Evolutionary conservation across 2,888 invertebrate genomes (phyloP).

Genomic region (Heliconius ethilla): DNA sequence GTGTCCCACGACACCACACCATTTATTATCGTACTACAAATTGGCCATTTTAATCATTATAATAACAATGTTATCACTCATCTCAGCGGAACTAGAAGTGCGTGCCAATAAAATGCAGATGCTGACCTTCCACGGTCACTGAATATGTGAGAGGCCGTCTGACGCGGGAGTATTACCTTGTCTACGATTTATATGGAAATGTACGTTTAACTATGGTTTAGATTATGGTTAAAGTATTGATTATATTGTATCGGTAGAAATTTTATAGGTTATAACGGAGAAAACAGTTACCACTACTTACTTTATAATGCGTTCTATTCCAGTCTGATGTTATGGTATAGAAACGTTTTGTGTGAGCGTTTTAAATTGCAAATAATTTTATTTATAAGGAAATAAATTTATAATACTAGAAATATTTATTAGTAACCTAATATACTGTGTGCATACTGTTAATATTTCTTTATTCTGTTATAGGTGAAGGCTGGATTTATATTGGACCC

Average conservation of each 20-base stretch:
- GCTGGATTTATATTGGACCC: no score
- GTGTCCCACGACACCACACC: no score
- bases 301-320: not conserved
- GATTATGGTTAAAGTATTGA: conserved; percentile 4
- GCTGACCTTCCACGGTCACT: conserved; percentile 57
- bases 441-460: no score
- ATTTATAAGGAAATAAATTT: no score
- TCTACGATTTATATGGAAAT: conserved; percentile 63
- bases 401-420: no score
- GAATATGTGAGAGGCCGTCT: conserved; percentile 55
- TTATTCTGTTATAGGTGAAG: no score
- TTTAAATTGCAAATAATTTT: no score
- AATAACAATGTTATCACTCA: conserved; percentile 20
- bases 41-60: not conserved
- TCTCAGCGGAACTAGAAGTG: conserved; percentile 4
- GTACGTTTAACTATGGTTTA: conserved; percentile 5
- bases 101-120: conserved; percentile 34
- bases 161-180: conserved; percentile 55
- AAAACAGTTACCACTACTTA: not conserved
- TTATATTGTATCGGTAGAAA: conserved; percentile 1
- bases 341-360: no score
- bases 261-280: not conserved
- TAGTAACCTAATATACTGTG: no score
- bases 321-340: not conserved
- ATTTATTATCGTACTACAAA: not conserved